phyloP scores from a whole-genome alignment of 2,797 vertebrate genomes.

The Sarcophilus harrisii region DNA sequence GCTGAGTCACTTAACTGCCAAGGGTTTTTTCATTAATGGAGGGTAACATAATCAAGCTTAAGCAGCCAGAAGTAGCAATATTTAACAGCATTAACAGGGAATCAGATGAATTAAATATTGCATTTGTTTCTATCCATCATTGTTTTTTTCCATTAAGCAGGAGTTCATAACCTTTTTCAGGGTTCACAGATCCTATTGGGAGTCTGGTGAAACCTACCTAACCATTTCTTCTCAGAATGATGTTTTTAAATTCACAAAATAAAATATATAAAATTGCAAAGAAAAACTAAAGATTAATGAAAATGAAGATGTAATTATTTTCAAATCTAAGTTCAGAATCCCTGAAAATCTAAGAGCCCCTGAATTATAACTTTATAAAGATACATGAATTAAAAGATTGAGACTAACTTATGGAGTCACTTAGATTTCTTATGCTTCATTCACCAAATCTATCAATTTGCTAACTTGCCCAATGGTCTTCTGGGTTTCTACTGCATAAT shows the following conservation, averaged over 20 bases:
- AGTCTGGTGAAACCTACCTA: background rate
- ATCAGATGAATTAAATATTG: background rate
- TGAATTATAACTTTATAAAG: constrained; percentile 26
- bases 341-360: background rate
- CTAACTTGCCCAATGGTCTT: background rate
- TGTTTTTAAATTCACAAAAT: background rate
- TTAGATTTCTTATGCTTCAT: background rate
- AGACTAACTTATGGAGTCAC: background rate
- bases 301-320: background rate
- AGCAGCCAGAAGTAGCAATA: constrained; percentile 1
- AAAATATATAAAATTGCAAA: background rate
- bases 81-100: constrained; percentile 32
- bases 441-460: background rate
- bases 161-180: background rate
- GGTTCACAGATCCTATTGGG: background rate
- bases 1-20: constrained; percentile 45
- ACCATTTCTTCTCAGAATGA: background rate
- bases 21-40: constrained; percentile 39
- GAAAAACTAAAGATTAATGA: background rate
- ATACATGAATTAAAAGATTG: background rate
- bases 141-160: constrained; percentile 18
- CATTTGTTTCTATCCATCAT: background rate
- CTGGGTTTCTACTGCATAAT: background rate
- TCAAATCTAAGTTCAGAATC: background rate
- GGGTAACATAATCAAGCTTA: constrained; percentile 28